Conservation (phyloP, 2,888 invertebrate species). For the Plebejus melissa region DNA sequence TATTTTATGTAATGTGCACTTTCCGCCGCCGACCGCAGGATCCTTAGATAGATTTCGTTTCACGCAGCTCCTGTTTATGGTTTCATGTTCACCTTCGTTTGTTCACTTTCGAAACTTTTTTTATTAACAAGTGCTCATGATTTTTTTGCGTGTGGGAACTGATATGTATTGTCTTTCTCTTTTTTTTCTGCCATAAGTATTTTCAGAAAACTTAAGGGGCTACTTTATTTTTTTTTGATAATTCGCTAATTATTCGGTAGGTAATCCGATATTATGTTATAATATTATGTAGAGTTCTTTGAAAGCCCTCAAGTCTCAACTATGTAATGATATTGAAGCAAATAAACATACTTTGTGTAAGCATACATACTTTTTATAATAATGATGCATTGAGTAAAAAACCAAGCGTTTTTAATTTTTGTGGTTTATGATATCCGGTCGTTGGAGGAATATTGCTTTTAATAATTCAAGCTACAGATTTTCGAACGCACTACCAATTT, state of each 20-base stretch:
- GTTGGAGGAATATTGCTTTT: background rate
- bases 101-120: conserved; percentile 59
- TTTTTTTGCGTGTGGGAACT: background rate
- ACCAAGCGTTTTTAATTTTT: background rate
- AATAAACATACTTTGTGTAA: background rate
- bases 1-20: conserved; percentile 34
- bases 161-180: background rate
- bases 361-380: background rate
- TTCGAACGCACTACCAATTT: background rate
- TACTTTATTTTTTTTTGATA: background rate
- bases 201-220: background rate
- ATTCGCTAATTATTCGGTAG: too few relatives aligned
- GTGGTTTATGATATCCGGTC: conserved; percentile 12
- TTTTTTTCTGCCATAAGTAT: background rate
- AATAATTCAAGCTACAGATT: conserved; percentile 8
- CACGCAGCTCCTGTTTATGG: conserved; percentile 53
- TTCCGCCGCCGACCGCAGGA: conserved; percentile 53
- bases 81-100: conserved; percentile 54
- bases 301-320: background rate
- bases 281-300: background rate
- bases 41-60: conserved; percentile 52
- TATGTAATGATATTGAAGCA: background rate
- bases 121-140: conserved; percentile 34
- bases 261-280: background rate
- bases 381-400: too few relatives aligned